Percentiles rank a stretch among this genome's conserved stretches.
phyloP scores from a whole-genome alignment of 2,113 vertebrate genomes.

The Clupea harengus region DNA sequence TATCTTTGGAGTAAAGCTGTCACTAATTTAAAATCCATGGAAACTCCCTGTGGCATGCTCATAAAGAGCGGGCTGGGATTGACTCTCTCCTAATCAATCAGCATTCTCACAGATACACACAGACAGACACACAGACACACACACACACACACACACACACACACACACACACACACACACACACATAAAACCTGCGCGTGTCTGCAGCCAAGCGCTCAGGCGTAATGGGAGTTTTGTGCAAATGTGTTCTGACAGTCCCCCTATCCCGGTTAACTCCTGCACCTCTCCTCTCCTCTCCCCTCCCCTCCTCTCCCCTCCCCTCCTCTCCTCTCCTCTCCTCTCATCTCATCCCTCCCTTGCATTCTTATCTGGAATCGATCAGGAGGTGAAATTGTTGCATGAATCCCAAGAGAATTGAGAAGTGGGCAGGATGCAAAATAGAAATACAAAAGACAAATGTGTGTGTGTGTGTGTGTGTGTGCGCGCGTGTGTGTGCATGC shows the following conservation, averaged over 20 bases:
- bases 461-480: neutral
- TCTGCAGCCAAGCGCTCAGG: constrained; percentile 17
- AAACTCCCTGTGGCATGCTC: constrained; percentile 47
- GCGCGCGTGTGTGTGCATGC: neutral
- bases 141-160: constrained; percentile 1
- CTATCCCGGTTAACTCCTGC: too few relatives aligned
- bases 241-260: constrained; percentile 30
- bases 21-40: constrained; percentile 63
- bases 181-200: neutral
- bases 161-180: neutral
- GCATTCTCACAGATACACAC: constrained; percentile 29
- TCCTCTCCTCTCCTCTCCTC: neutral
- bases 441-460: neutral
- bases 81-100: constrained; percentile 56
- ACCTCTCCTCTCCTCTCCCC: neutral
- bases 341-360: neutral
- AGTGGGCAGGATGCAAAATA: neutral
- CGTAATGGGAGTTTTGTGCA: constrained; percentile 41
- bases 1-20: constrained; percentile 57
- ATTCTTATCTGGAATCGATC: neutral
- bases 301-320: neutral
- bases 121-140: neutral
- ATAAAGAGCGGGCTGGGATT: constrained; percentile 51
- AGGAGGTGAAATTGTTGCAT: constrained; percentile 8
- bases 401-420: neutral